Conservation (phyloP, 2,113 vertebrate species). For the Arizona elegans region DNA sequence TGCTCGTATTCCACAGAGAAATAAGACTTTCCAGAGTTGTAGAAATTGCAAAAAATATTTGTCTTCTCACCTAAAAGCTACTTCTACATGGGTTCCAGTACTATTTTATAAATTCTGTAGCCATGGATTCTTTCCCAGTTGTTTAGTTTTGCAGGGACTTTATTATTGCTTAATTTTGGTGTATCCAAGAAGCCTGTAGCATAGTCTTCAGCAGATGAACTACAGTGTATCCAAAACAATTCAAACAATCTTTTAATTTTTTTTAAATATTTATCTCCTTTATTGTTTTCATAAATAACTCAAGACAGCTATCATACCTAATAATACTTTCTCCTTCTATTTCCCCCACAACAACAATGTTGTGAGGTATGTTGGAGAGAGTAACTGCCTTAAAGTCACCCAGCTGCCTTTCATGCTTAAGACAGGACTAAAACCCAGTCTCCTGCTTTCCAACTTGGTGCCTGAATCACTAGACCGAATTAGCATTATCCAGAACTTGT, state of each 20-base stretch:
- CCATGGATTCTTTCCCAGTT: background rate
- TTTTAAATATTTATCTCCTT: background rate
- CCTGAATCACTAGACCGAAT: too few species aligned
- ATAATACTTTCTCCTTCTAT: too few species aligned
- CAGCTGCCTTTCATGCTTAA: too few species aligned
- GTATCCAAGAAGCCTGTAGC: background rate
- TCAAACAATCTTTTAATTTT: background rate
- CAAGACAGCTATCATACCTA: too few species aligned
- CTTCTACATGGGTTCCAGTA: background rate
- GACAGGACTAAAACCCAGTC: background rate
- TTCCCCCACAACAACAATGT: background rate
- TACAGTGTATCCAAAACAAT: background rate
- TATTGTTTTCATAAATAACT: background rate
- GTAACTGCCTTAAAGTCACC: too few species aligned
- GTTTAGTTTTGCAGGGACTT: background rate
- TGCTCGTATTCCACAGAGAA: background rate
- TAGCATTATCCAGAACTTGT: background rate
- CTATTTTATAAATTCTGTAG: background rate
- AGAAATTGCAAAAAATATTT: background rate
- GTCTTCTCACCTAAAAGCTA: background rate
- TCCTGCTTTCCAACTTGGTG: background rate
- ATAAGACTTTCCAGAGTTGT: background rate
- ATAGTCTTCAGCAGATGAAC: background rate
- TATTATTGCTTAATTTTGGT: background rate
- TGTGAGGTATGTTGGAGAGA: too few species aligned